Conservation (phyloP, 92 coral and sea anemone genomes). For the Siderastrea radians region DNA sequence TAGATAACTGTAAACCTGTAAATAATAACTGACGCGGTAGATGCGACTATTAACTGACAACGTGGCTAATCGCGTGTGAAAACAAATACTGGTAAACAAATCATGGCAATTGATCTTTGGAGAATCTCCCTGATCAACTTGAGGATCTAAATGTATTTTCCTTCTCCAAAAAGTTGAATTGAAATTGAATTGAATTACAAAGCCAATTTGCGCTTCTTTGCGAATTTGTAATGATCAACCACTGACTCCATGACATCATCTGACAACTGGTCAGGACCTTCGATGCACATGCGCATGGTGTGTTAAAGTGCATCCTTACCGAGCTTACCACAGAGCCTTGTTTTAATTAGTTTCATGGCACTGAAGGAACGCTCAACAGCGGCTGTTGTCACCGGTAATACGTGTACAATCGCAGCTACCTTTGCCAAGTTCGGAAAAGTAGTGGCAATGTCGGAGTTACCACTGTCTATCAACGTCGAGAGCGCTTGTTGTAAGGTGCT, state of each 20-base stretch:
- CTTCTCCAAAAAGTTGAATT: conserved; percentile 6
- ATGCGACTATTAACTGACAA: conserved; percentile 3
- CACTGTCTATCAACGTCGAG: conserved; percentile 21
- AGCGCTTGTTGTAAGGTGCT: conserved; percentile 38
- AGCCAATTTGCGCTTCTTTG: conserved; percentile 1
- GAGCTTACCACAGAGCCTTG: conserved; percentile 1
- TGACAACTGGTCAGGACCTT: conserved; percentile 10
- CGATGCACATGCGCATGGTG: conserved; percentile 3
- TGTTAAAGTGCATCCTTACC: conserved; percentile 1
- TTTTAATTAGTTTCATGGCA: neutral
- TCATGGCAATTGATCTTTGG: conserved; percentile 1
- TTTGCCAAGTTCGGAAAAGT: conserved; percentile 26
- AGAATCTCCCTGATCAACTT: conserved; percentile 5
- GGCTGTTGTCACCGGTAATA: conserved; percentile 5
- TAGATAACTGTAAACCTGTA: neutral
- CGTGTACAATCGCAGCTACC: conserved; percentile 5
- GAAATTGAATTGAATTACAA: conserved; percentile 4
- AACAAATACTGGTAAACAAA: conserved; percentile 1
- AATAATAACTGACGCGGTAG: conserved; percentile 1
- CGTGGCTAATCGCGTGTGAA: neutral
- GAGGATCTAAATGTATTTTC: conserved; percentile 7
- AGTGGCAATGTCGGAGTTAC: conserved; percentile 19
- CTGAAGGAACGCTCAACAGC: conserved; percentile 3
- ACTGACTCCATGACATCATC: neutral
- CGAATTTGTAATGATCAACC: neutral